A percentile compares a stretch with the other conserved stretches of the same genome.
These are phyloP conservation scores for Vombatus ursinus DNA, from an alignment of 2,113 vertebrate species.

Conservation along the genomic window DNA sequence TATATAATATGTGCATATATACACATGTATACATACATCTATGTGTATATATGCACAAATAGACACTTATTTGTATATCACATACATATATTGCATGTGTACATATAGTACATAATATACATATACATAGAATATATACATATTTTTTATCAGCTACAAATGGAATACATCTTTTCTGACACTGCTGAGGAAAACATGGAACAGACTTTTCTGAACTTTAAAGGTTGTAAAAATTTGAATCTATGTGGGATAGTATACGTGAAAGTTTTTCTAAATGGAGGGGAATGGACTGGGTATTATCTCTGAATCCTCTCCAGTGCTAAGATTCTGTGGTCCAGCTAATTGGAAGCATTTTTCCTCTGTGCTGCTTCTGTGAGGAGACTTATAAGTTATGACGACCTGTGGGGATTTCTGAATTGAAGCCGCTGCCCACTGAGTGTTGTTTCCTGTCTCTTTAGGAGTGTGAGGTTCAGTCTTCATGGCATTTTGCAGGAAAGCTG, in stretches of 20 bases:
- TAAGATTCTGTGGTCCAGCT: neutral
- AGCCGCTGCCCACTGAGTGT: neutral
- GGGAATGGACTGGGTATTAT: neutral
- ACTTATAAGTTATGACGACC: neutral
- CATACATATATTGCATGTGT: neutral
- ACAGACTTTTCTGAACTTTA: neutral
- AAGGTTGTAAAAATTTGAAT: neutral
- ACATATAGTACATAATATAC: neutral
- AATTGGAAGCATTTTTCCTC: neutral
- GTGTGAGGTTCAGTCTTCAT: slow-evolving; percentile 48
- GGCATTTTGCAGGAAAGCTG: slow-evolving; percentile 61
- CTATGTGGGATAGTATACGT: neutral
- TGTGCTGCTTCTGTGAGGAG: neutral
- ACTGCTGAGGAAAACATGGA: neutral
- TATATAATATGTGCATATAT: neutral
- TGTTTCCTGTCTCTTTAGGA: slow-evolving; percentile 50
- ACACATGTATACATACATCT: no score
- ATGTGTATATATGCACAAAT: neutral
- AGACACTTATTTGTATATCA: neutral
- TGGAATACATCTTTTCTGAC: neutral
- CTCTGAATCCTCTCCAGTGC: neutral
- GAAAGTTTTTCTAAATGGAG: neutral
- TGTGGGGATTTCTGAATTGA: slow-evolving; percentile 38
- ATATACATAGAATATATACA: neutral
- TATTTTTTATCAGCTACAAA: neutral